phyloP scores from a whole-genome alignment of 1,140 invertebrate genomes.

The Bombus consobrinus region DNA sequence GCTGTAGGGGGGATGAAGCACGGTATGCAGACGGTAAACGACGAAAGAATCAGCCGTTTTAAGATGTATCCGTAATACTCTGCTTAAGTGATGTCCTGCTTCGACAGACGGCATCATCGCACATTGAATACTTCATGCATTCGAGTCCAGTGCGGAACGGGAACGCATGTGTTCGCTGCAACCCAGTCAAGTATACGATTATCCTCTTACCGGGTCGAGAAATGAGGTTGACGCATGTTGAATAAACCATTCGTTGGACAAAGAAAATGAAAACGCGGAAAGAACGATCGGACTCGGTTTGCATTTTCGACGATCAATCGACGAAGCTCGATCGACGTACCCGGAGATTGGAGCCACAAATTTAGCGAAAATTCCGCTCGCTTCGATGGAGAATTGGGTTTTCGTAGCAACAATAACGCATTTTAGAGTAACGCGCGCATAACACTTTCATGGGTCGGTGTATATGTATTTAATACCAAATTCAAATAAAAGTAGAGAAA shows the following conservation, averaged over 20 bases:
- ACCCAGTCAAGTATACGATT: conserved; percentile 73
- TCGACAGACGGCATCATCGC: conserved; percentile 69
- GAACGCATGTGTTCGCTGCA: conserved; percentile 62
- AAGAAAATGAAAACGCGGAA: conserved; percentile 60
- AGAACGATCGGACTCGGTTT: conserved; percentile 41
- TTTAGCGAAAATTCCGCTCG: neutral
- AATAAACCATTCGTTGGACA: conserved; percentile 72
- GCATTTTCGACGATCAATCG: conserved; percentile 27
- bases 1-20: neutral
- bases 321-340: neutral
- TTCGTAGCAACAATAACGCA: neutral
- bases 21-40: neutral
- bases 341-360: neutral
- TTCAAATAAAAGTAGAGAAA: neutral
- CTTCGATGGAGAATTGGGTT: neutral
- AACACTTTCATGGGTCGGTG: neutral
- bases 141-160: conserved; percentile 47
- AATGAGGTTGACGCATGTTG: conserved; percentile 74
- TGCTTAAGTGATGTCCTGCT: conserved; percentile 61
- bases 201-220: conserved; percentile 74
- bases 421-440: neutral
- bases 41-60: conserved; percentile 28
- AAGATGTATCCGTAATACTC: conserved; percentile 52
- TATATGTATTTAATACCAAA: neutral
- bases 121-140: conserved; percentile 75